Evolutionary conservation across 2,888 invertebrate genomes (phyloP), one percentile per base, ranked within the genome.

Genomic region (Vanessa cardui): DNA sequence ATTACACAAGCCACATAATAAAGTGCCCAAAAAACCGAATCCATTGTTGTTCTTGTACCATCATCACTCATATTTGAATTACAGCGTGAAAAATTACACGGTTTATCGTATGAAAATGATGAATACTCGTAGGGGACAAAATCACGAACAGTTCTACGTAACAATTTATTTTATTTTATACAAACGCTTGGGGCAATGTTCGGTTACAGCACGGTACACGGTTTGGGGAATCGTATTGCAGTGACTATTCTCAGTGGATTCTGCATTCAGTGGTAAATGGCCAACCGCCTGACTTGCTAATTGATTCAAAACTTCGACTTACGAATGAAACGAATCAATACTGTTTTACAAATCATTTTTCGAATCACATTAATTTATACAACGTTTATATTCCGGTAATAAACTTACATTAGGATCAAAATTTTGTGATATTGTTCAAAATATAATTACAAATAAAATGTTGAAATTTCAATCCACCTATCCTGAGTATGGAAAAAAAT

Each of bases 71-170:
- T 78, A 74, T 74, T 80, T 80, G 81, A 78, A 78, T 81, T 78
- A 80, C 73, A 76, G 70, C 71, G 63, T 60, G 68, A 68, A 59
- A 68, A 68, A 80, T 80, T 79, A 77, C 78, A 76, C 76, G 77
- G 77, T 80, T 80, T 83, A 82, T 81, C 79, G 81, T 77, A 82
- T 75, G 82, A 83, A 83, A 82, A 84, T 84, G 82, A 83, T 82
- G 80, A 79, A 83, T 83, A 61, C 62, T 54, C 44, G 39, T 21
- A 21, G 31, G 63, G 58, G 66, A 58, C 66, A 50, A 54, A 68
- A 83, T 83, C 81, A 83, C 76, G 73, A 73, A 74, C 68, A 68
- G 76, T 75, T 77, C 78, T 73, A 71, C 74, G 73, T 72, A 68
- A 74, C 76, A 75, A 78, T 81, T 78, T 77, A 78, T 80, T 82